Conservation (phyloP, 2,888 invertebrate species). For the Rapana venosa region DNA sequence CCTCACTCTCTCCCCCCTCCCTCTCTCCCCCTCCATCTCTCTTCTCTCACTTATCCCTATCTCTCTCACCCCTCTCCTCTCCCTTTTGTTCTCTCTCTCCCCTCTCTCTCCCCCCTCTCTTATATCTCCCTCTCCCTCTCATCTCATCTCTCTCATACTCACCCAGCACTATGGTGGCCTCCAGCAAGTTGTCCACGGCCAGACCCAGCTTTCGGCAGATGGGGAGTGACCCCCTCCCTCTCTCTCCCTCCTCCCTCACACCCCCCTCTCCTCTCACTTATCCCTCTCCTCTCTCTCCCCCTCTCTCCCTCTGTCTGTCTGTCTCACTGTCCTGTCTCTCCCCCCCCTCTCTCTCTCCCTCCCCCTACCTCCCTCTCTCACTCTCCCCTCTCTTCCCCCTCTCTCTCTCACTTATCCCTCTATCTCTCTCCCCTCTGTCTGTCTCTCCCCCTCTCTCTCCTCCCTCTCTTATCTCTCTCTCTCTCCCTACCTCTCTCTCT, state of each 20-base stretch:
- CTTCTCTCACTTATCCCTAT: background rate
- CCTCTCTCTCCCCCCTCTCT: background rate
- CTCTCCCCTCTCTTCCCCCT: no score
- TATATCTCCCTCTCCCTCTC: background rate
- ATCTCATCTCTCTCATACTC: background rate
- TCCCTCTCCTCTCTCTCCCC: background rate
- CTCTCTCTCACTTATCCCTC: no score
- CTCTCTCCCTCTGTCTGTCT: background rate
- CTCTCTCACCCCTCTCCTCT: background rate
- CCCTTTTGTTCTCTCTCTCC: background rate
- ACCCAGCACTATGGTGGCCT: constrained; percentile 51
- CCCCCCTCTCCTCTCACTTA: background rate
- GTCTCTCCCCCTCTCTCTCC: no score
- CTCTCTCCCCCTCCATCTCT: background rate
- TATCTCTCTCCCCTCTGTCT: no score
- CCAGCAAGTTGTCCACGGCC: constrained; percentile 56
- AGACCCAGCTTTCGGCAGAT: constrained; percentile 55
- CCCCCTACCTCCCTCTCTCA: no score
- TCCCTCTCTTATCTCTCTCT: no score
- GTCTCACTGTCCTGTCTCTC: background rate
- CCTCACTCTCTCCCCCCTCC: background rate
- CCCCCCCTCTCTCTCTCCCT: no score
- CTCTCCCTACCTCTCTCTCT: no score
- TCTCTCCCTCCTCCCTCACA: background rate
- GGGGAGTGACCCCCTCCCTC: constrained; percentile 68